Evolutionary conservation across 1,140 invertebrate genomes (phyloP).

Genomic region (Pseudobourletiella spinata): DNA sequence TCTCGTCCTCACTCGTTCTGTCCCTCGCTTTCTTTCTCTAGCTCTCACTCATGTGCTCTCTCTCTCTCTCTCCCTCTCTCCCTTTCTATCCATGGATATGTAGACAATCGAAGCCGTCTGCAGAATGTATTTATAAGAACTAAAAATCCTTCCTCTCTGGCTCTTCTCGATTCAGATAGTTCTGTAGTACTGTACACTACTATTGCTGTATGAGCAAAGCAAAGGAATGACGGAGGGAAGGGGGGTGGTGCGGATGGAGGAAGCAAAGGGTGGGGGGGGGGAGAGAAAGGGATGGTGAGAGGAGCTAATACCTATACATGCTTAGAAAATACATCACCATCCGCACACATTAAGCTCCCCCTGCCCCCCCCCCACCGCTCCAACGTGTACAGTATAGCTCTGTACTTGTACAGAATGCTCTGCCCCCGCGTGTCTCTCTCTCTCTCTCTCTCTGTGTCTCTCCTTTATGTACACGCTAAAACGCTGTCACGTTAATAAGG

Average conservation of each 20-base stretch:
- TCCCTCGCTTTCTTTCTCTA: no score
- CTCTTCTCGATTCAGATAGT: no score
- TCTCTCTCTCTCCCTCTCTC: background rate
- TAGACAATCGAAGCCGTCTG: conserved; percentile 2
- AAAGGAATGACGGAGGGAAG: no score
- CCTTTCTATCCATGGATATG: background rate
- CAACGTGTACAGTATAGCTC: background rate
- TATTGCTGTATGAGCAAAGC: no score
- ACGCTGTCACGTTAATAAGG: conserved; percentile 1
- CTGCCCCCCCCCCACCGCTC: background rate
- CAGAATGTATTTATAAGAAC: background rate
- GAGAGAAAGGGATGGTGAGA: no score
- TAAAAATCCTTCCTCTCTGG: background rate
- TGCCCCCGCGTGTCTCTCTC: background rate
- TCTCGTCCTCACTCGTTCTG: no score
- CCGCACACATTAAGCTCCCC: no score
- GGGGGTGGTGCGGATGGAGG: background rate
- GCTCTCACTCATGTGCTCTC: background rate
- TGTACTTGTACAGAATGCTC: background rate
- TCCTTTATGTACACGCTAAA: background rate
- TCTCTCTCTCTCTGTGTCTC: background rate
- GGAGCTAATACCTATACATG: no score
- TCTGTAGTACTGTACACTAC: no score
- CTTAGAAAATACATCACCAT: background rate
- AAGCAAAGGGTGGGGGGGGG: background rate